phyloP scores from a whole-genome alignment of 2,888 invertebrate species.

The Neria commutata region DNA sequence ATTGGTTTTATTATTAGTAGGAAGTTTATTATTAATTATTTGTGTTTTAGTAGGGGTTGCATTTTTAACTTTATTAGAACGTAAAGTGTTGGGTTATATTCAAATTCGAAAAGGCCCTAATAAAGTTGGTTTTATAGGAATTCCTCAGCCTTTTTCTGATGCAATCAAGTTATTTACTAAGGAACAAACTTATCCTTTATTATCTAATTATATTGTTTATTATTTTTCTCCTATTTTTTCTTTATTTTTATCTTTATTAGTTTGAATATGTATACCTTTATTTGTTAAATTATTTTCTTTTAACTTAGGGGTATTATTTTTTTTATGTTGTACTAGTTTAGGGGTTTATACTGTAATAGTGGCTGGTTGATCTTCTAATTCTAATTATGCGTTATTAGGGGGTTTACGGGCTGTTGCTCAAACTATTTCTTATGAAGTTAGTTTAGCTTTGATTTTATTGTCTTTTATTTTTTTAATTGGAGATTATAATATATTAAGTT shows the following conservation, averaged over 20 bases:
- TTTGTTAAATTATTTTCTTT: slow-evolving; percentile 65
- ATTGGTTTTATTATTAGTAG: slow-evolving; percentile 61
- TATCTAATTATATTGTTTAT: slow-evolving; percentile 69
- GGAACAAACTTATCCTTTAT: slow-evolving; percentile 66
- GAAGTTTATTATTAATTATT: slow-evolving; percentile 66
- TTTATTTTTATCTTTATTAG: slow-evolving; percentile 67
- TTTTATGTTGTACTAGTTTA: slow-evolving; percentile 70
- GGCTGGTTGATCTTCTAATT: slow-evolving; percentile 74
- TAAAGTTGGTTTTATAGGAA: slow-evolving; percentile 69
- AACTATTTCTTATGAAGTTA: slow-evolving; percentile 79
- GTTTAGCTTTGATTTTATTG: slow-evolving; percentile 70
- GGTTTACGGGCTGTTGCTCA: slow-evolving; percentile 73
- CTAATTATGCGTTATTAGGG: slow-evolving; percentile 74
- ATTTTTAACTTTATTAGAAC: slow-evolving; percentile 76
- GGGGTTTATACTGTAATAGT: slow-evolving; percentile 71
- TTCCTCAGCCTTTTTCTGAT: slow-evolving; percentile 75
- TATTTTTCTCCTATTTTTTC: slow-evolving; percentile 68
- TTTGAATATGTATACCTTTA: slow-evolving; percentile 69
- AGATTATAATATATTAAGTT: slow-evolving; percentile 65
- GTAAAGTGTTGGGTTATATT: slow-evolving; percentile 74
- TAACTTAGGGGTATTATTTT: slow-evolving; percentile 69
- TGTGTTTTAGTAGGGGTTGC: slow-evolving; percentile 70
- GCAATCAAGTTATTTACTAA: slow-evolving; percentile 76
- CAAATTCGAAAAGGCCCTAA: slow-evolving; percentile 78
- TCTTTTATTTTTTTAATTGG: slow-evolving; percentile 67